Evolutionary conservation across 1,140 invertebrate genomes (phyloP).

Genomic region (Lordiphosa clarofinis): DNA sequence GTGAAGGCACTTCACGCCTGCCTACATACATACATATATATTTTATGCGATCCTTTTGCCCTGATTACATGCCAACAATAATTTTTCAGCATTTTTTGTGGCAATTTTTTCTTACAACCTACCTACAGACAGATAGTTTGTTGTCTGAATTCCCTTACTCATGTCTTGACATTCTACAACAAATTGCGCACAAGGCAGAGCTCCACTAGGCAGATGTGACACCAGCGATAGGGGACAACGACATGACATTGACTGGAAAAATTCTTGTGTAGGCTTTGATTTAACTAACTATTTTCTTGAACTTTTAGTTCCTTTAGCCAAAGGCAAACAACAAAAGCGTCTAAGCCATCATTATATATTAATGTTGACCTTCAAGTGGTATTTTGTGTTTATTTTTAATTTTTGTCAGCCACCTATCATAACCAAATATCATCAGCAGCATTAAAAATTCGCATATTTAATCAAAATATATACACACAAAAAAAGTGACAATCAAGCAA

Average conservation of each 20-base stretch:
- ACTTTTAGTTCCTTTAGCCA: no score
- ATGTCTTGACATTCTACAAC: conserved; percentile 18
- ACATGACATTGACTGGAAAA: conserved; percentile 5
- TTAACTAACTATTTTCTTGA: no score
- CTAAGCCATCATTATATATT: no score
- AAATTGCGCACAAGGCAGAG: conserved; percentile 24
- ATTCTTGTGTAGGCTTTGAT: conserved; percentile 8
- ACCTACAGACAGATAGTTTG: no score
- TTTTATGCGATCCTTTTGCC: conserved; percentile 40
- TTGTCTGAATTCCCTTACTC: conserved; percentile 8
- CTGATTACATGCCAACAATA: conserved; percentile 51
- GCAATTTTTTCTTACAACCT: not conserved
- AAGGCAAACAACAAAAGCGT: no score
- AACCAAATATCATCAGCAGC: conserved; percentile 28
- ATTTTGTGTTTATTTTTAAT: no score
- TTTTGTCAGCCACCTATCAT: conserved; percentile 16
- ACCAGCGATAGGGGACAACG: conserved; percentile 31
- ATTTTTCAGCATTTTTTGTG: conserved; percentile 21
- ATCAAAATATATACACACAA: conserved; percentile 19
- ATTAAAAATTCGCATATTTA: conserved; percentile 29
- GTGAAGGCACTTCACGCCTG: conserved; percentile 12
- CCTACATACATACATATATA: conserved; percentile 1
- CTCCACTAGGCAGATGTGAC: conserved; percentile 21
- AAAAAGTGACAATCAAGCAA: conserved; percentile 32
- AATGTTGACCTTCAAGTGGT: no score